Evolutionary conservation across 2,888 invertebrate species (phyloP), one percentile per base, ranked within the genome.

Genomic region (Clostera curtula): DNA sequence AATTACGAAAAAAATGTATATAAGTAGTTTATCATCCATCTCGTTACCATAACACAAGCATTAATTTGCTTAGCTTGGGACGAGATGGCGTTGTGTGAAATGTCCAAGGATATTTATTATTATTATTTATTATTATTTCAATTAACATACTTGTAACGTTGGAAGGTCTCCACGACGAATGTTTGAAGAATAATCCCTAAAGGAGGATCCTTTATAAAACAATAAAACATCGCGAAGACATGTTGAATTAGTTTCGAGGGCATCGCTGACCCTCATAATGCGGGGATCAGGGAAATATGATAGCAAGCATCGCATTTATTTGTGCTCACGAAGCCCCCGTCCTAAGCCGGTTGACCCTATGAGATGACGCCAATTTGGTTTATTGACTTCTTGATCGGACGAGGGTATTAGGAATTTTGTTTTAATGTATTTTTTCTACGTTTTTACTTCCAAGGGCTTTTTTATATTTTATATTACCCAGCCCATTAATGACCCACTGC

Each of bases 281-380:
- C 69, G 56, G 44, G 59, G 75, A 82, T 82, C 71, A 82, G 51
- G 61, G 65, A 75, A 79, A 77, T 77, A 77, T 77, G 75, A 80
- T 77, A 68, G 59, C 65, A 63, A 56, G 46, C 42, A 48, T 54
- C 72, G 73, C 70, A 75, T 76, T 80, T 79, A 82, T 80, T 82
- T 80, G 72, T 80, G 79, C 66, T 61, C 69, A 68, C 63, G 72
- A 70, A 74, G 73, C 76, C 49, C 63, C 70, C 72, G 58, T 63
- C 72, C 65, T 79, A 79, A 77, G 76, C 75, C 59, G 73, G 36
- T 51, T 60, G 60, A 76, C 75, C 71, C 66, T 56, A 69, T 76
- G 77, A 54, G 61, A 69, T n/a, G 73, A 77, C 75, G 69, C 61
- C 73, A 77, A 76, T 77, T 79, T 76, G 65, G 51, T 58, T 53